Percentiles rank a stretch among this genome's conserved stretches.
Evolutionary conservation across 64 coral and sea anemone genomes (phyloP).

Genomic region (Catalaphyllia jardinei): DNA sequence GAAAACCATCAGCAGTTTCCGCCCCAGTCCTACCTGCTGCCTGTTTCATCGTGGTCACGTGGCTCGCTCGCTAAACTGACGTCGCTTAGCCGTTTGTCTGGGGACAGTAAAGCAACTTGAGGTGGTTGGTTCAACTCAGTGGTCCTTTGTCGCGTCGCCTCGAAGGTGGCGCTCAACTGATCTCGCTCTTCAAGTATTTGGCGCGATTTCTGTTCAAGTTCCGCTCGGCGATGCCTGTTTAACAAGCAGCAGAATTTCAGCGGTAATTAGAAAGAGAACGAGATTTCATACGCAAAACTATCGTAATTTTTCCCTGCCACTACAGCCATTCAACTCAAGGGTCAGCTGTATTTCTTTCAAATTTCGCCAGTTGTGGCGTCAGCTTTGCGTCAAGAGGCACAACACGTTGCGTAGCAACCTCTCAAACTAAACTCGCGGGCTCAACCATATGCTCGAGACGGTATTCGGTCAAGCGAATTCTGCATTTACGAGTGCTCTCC

Average conservation of each 20-base stretch:
- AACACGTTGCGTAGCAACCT: background rate
- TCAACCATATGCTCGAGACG: background rate
- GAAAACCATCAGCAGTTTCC: background rate
- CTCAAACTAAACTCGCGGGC: background rate
- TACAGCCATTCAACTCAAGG: too few species aligned
- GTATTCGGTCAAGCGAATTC: background rate
- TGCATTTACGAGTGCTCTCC: too few species aligned
- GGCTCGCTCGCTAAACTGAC: conserved; percentile 33
- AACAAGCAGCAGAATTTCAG: background rate
- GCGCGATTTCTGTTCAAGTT: conserved; percentile 81
- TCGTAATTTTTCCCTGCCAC: too few species aligned
- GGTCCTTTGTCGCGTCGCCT: conserved; percentile 73
- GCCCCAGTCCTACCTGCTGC: conserved; percentile 5
- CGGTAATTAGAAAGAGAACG: background rate
- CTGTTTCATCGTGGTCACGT: conserved; percentile 31
- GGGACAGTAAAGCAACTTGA: conserved; percentile 12
- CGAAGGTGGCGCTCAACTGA: conserved; percentile 71
- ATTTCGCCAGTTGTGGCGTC: too few species aligned
- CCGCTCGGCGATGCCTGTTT: conserved; percentile 62
- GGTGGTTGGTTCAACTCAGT: conserved; percentile 68
- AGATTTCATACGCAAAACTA: background rate
- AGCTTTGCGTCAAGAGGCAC: too few species aligned
- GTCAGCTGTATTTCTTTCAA: too few species aligned
- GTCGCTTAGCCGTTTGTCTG: conserved; percentile 14
- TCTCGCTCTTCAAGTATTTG: conserved; percentile 86